phyloP scores from a whole-genome alignment of 1,140 invertebrate genomes.

The Calycopis cecrops region DNA sequence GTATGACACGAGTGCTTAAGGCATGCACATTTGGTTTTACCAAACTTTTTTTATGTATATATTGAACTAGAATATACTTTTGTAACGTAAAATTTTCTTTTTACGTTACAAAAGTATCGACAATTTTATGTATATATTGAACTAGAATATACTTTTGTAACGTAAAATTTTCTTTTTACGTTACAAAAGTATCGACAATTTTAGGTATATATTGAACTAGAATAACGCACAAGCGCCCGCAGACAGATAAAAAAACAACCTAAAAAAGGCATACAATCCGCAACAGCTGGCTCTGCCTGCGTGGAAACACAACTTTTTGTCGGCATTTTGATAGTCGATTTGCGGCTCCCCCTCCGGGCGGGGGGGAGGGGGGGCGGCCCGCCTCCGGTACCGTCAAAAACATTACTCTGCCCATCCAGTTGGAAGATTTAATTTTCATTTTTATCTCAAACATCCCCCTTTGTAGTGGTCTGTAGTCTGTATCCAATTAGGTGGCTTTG shows the following conservation, averaged over 20 bases:
- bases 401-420: conserved; percentile 69
- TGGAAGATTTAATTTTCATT: conserved; percentile 75
- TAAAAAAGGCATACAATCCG: conserved; percentile 44
- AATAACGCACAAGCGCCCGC: conserved; percentile 10
- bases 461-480: conserved; percentile 71
- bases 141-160: no score
- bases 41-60: no score
- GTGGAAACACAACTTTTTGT: conserved; percentile 56
- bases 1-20: no score
- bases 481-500: conserved; percentile 72
- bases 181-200: no score
- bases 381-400: conserved; percentile 68
- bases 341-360: conserved; percentile 43
- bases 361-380: conserved; percentile 23
- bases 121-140: no score
- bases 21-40: no score
- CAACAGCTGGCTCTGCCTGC: conserved; percentile 49
- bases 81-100: no score
- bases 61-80: no score
- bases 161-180: no score
- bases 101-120: no score
- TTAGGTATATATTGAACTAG: background rate
- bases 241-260: conserved; percentile 42
- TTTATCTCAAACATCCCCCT: conserved; percentile 73
- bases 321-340: conserved; percentile 72